phyloP scores from a whole-genome alignment of 2,113 vertebrate species.

The Hemiprocne comata region DNA sequence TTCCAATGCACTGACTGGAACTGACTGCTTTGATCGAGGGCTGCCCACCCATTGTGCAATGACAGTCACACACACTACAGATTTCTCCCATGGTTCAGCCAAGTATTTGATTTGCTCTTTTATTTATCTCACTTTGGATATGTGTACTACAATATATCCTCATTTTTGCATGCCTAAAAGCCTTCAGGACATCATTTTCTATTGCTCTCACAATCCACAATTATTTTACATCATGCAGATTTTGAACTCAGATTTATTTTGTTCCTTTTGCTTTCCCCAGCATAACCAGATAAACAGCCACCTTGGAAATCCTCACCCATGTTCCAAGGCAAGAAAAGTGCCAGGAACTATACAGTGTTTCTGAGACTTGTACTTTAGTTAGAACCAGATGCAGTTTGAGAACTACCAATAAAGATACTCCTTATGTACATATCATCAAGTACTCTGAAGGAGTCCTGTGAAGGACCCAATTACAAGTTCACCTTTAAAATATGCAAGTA shows the following conservation, averaged over 20 bases:
- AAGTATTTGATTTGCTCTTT: not conserved
- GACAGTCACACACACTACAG: not conserved
- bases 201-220: not conserved
- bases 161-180: not conserved
- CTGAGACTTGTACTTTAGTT: not conserved
- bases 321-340: not conserved
- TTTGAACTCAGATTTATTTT: not conserved
- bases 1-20: not conserved
- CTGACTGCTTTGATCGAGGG: not conserved
- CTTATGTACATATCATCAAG: not conserved
- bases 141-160: not conserved
- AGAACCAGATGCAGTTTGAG: not conserved
- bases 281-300: not conserved
- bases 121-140: not conserved
- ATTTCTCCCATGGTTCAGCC: not conserved
- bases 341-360: not conserved
- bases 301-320: not conserved
- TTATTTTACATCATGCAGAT: not conserved
- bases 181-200: not conserved
- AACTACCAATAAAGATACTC: not conserved
- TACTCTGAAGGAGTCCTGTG: not conserved
- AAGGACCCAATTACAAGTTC: not conserved
- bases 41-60: not conserved
- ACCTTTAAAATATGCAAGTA: not conserved
- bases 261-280: not conserved